Percentiles rank a stretch among this genome's conserved stretches.
phyloP scores from a whole-genome alignment of 1,140 invertebrate genomes.

The Campodea augens region DNA sequence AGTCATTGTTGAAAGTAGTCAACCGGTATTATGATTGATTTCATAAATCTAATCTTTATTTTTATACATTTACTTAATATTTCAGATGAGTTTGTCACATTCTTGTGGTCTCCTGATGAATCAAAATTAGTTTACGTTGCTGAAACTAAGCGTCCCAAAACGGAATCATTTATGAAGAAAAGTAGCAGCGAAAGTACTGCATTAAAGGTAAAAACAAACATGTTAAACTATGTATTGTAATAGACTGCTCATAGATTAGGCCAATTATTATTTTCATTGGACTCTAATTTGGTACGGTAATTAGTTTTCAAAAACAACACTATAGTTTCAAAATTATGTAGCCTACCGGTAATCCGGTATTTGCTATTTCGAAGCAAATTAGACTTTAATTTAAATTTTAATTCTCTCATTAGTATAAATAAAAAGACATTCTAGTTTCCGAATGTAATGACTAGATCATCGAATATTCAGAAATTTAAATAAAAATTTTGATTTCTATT shows the following conservation, averaged over 20 bases:
- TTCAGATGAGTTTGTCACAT: conserved; percentile 47
- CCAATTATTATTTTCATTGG: background rate
- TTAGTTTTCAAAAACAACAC: background rate
- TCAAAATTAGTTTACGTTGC: conserved; percentile 53
- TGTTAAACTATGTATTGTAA: conserved; percentile 3
- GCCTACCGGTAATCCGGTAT: background rate
- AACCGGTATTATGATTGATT: no score
- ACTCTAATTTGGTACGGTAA: background rate
- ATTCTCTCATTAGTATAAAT: no score
- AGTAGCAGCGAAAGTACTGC: conserved; percentile 26
- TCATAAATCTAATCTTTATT: no score
- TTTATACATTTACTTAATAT: no score
- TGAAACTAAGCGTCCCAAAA: conserved; percentile 53
- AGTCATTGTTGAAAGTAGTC: no score
- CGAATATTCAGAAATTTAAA: no score
- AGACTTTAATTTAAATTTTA: no score
- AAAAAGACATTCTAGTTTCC: no score
- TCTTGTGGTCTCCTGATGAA: conserved; percentile 52
- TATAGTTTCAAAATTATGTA: conserved; percentile 2
- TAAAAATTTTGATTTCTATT: no score
- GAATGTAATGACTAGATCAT: no score
- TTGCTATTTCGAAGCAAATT: no score
- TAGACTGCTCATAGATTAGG: conserved; percentile 14
- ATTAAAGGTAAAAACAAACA: conserved; percentile 8
- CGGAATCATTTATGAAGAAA: conserved; percentile 49